A percentile compares a stretch with the other conserved stretches of the same genome.
These are phyloP conservation scores for Branchipolynoe longqiensis DNA, from an alignment of 2,888 invertebrate genomes.

Conservation along the genomic window DNA sequence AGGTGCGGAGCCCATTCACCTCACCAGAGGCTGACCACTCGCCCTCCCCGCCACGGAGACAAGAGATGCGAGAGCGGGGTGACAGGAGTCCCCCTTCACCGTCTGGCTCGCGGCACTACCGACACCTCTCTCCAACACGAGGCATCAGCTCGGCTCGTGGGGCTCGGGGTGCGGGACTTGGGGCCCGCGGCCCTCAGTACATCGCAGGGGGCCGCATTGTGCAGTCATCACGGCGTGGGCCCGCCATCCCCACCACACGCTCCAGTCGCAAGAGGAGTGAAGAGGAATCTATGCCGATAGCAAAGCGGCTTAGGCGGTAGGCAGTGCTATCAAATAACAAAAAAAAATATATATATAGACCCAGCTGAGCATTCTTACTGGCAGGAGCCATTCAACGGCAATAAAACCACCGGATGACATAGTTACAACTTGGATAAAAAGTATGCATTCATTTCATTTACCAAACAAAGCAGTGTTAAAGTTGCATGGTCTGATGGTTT, in stretches of 20 bases:
- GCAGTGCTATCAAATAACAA: no score
- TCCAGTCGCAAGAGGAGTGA: constrained; percentile 56
- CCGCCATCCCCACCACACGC: constrained; percentile 57
- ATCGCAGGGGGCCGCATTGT: background rate
- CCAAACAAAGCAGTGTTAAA: no score
- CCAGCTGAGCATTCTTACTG: no score
- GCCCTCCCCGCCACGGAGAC: constrained; percentile 1
- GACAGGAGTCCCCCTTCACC: background rate
- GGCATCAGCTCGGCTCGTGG: background rate
- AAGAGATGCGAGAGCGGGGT: background rate
- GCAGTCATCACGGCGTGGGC: background rate
- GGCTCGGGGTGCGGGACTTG: background rate
- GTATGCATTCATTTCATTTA: no score
- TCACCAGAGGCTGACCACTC: background rate
- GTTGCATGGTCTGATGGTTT: no score
- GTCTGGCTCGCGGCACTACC: background rate
- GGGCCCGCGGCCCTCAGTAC: background rate
- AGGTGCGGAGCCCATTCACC: background rate
- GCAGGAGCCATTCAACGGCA: no score
- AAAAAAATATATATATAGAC: no score
- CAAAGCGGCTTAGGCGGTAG: constrained; percentile 60
- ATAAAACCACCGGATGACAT: no score
- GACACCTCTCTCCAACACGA: background rate
- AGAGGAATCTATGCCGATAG: constrained; percentile 62
- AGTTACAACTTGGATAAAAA: no score